Conservation (phyloP, 2,113 vertebrate species). For the Engystomops pustulosus region DNA sequence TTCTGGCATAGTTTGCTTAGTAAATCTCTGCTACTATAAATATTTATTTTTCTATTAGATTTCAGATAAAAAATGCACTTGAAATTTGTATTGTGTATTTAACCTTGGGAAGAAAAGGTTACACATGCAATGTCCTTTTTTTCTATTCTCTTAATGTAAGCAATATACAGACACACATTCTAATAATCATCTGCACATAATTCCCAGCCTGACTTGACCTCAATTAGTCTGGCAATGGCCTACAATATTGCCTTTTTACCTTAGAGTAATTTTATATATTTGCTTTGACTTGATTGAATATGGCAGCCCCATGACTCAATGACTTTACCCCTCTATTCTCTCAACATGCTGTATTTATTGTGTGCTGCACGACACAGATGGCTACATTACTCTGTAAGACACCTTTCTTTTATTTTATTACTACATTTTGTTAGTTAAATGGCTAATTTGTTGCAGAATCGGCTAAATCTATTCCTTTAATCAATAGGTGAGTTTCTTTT, state of each 20-base stretch:
- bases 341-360: slow-evolving; percentile 3
- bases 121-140: background rate
- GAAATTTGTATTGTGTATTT: background rate
- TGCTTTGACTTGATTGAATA: slow-evolving; percentile 6
- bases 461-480: background rate
- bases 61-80: too few relatives aligned
- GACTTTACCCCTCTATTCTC: background rate
- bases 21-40: too few relatives aligned
- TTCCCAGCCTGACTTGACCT: slow-evolving; percentile 27
- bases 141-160: background rate
- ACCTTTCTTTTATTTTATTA: background rate
- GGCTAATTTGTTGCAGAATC: background rate
- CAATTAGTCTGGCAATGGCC: slow-evolving; percentile 16
- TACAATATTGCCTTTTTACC: slow-evolving; percentile 14
- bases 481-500: background rate
- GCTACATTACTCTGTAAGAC: background rate
- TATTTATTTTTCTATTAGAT: too few relatives aligned
- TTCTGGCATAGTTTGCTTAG: too few relatives aligned
- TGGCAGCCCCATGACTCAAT: slow-evolving; percentile 5
- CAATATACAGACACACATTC: background rate
- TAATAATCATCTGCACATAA: slow-evolving; percentile 1
- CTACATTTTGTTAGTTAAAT: slow-evolving; percentile 5
- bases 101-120: background rate
- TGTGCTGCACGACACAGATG: background rate
- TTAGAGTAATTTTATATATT: slow-evolving; percentile 17